Conservation (phyloP, 2,888 invertebrate genomes). For the Drosophila borealis region DNA sequence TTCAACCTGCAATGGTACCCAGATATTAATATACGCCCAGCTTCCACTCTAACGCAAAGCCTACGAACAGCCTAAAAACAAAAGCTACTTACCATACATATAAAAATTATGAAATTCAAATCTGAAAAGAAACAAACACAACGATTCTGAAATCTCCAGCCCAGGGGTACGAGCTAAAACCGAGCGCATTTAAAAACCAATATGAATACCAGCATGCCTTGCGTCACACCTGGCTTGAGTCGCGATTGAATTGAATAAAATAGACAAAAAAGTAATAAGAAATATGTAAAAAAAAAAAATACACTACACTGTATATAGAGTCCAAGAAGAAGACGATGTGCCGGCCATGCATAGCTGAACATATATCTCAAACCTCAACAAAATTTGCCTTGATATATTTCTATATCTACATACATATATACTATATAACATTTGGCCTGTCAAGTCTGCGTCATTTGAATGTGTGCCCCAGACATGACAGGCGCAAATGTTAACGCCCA, state of each 20-base stretch:
- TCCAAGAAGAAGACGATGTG: constrained; percentile 29
- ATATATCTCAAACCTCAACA: constrained; percentile 42
- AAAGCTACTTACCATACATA: constrained; percentile 35
- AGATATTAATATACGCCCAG: constrained; percentile 84
- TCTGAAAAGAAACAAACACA: constrained; percentile 34
- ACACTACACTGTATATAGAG: constrained; percentile 73
- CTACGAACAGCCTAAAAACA: constrained; percentile 44
- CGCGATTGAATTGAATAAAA: constrained; percentile 78
- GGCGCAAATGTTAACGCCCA: constrained; percentile 42
- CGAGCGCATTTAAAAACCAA: constrained; percentile 57
- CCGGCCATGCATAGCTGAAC: constrained; percentile 31
- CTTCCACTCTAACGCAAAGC: constrained; percentile 73
- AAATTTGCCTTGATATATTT: constrained; percentile 2
- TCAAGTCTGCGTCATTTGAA: constrained; percentile 65
- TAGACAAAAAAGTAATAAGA: not conserved
- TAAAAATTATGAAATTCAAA: constrained; percentile 12
- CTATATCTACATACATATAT: not conserved
- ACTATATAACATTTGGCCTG: constrained; percentile 44
- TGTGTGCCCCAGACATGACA: constrained; percentile 66
- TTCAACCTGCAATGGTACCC: constrained; percentile 83
- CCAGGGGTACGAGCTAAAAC: constrained; percentile 70
- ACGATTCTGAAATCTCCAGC: constrained; percentile 50
- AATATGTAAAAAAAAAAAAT: constrained; percentile 25
- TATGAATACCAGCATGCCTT: constrained; percentile 70
- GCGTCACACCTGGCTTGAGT: constrained; percentile 81